These are phyloP conservation scores for Kradibia gibbosae DNA, from an alignment of 1,140 invertebrate genomes.

Conservation along the genomic window DNA sequence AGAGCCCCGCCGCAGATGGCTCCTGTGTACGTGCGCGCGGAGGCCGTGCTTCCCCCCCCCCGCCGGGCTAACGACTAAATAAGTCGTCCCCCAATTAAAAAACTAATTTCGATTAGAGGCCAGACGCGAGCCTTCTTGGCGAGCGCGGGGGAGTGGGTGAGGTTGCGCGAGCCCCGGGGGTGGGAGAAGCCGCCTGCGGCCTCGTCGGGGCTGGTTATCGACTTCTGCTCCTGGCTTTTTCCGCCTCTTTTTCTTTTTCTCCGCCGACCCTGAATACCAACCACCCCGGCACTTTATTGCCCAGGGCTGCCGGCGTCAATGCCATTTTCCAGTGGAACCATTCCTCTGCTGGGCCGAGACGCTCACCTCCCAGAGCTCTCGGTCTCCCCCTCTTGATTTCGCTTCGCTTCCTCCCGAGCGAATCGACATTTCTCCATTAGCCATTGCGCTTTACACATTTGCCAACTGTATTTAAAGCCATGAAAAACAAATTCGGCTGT, in stretches of 20 bases:
- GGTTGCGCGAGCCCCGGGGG: constrained; percentile 41
- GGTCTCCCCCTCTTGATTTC: too few species aligned
- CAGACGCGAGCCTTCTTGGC: constrained; percentile 52
- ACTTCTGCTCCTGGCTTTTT: constrained; percentile 31
- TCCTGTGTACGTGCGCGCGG: neutral
- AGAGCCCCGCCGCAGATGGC: neutral
- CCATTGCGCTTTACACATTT: too few species aligned
- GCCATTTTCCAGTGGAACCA: neutral
- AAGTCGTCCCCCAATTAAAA: constrained; percentile 68
- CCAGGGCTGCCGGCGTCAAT: neutral
- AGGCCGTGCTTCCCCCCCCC: neutral
- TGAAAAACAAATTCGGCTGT: too few species aligned
- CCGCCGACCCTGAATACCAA: neutral
- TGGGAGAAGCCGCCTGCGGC: neutral
- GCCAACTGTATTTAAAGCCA: too few species aligned
- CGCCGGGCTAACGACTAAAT: constrained; percentile 62
- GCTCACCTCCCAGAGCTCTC: too few species aligned
- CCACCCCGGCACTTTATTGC: constrained; percentile 9
- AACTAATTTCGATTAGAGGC: constrained; percentile 68
- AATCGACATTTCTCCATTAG: too few species aligned
- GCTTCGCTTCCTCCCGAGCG: too few species aligned
- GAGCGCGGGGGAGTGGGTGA: neutral
- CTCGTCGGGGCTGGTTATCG: constrained; percentile 40
- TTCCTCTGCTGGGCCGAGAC: neutral
- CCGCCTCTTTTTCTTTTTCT: constrained; percentile 1